phyloP scores from a whole-genome alignment of 2,888 invertebrate species.

The Pimpla rufipes region DNA sequence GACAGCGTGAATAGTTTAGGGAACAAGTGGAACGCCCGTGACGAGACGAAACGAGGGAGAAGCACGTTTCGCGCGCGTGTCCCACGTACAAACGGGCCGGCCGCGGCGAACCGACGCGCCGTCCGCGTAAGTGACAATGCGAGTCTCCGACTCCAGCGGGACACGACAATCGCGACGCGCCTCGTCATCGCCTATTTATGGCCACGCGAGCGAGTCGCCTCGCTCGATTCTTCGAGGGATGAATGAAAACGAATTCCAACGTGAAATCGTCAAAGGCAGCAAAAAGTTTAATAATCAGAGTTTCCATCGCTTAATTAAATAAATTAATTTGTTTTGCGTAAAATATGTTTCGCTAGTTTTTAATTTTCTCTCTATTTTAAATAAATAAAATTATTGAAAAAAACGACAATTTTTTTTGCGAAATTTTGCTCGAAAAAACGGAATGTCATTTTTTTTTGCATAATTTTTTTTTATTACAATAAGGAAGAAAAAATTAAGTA shows the following conservation, averaged over 20 bases:
- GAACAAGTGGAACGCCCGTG: background rate
- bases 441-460: background rate
- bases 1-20: constrained; percentile 33
- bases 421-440: background rate
- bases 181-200: constrained; percentile 6
- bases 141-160: constrained; percentile 20
- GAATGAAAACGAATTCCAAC: background rate
- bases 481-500: too few relatives aligned
- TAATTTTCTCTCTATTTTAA: background rate
- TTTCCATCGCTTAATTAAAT: background rate
- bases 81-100: background rate
- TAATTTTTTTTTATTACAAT: too few relatives aligned
- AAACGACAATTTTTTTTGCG: background rate
- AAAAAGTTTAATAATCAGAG: background rate
- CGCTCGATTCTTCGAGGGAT: background rate
- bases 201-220: background rate
- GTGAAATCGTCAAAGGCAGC: background rate
- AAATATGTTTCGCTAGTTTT: too few relatives aligned
- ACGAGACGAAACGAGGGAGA: constrained; percentile 6
- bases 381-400: background rate
- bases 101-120: constrained; percentile 6
- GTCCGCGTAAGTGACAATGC: constrained; percentile 1
- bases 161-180: constrained; percentile 1
- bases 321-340: background rate
- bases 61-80: constrained; percentile 36